These are phyloP conservation scores for Hyaena hyaena DNA, from an alignment of 2,113 vertebrate genomes.

Conservation along the genomic window DNA sequence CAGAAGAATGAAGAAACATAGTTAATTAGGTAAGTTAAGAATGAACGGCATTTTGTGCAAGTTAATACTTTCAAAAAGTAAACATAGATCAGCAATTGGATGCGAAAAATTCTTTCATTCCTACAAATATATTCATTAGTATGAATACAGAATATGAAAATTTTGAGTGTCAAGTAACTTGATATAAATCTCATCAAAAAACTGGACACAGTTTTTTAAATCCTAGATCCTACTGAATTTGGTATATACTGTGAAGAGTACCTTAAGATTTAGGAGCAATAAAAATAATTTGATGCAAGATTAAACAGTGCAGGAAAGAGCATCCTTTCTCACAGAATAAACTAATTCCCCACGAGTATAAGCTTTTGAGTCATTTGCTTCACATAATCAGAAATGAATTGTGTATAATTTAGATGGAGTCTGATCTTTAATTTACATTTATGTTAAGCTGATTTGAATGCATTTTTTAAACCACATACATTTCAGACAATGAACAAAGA, in stretches of 20 bases:
- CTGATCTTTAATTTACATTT: not conserved
- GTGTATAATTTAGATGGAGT: not conserved
- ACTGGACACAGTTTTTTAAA: not conserved
- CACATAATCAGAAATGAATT: not conserved
- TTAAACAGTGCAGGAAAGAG: not conserved
- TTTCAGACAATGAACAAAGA: not conserved
- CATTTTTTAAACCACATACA: not conserved
- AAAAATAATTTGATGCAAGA: not conserved
- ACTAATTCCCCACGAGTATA: not conserved
- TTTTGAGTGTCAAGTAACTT: not conserved
- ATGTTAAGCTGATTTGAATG: not conserved
- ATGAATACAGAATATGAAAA: not conserved
- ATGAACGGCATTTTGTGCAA: not conserved
- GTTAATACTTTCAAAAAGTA: constrained; percentile 11
- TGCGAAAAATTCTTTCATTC: not conserved
- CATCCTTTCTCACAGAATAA: not conserved
- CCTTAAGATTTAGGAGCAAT: not conserved
- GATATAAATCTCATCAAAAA: not conserved
- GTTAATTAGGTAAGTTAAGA: constrained; percentile 53
- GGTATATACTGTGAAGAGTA: not conserved
- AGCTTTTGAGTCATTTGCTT: not conserved
- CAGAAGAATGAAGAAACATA: constrained; percentile 41
- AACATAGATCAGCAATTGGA: constrained; percentile 23
- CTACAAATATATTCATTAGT: constrained; percentile 11
- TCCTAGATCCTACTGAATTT: not conserved